Conservation (phyloP, 2,888 invertebrate species). For the Syrphus vitripennis region DNA sequence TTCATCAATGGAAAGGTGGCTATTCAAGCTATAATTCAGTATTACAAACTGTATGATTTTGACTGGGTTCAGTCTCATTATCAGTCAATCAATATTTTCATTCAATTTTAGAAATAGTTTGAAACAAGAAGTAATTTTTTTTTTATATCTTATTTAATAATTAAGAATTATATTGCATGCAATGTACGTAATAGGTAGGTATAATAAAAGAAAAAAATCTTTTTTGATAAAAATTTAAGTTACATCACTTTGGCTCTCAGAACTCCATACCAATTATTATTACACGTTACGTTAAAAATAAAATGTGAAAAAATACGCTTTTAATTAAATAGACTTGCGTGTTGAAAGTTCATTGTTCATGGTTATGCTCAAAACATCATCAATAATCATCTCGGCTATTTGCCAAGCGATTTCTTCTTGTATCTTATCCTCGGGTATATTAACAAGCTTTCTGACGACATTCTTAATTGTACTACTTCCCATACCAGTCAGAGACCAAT, state of each 20-base stretch:
- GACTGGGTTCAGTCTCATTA: too few species aligned
- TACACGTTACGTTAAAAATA: background rate
- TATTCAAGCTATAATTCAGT: too few species aligned
- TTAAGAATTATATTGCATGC: too few species aligned
- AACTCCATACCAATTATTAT: background rate
- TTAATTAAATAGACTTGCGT: constrained; percentile 3
- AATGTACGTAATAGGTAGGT: too few species aligned
- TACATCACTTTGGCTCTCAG: background rate
- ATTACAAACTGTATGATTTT: too few species aligned
- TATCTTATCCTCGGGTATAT: constrained; percentile 91
- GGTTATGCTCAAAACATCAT: constrained; percentile 95
- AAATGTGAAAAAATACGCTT: background rate
- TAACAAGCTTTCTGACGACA: constrained; percentile 90
- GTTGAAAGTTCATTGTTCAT: constrained; percentile 37
- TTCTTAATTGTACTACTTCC: constrained; percentile 80
- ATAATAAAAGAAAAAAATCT: too few species aligned
- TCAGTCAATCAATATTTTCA: too few species aligned
- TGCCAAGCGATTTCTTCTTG: constrained; percentile 99
- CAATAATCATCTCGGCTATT: constrained; percentile 98
- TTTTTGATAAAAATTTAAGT: background rate
- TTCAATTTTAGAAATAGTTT: too few species aligned
- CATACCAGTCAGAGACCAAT: constrained; percentile 76
- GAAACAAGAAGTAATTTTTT: too few species aligned
- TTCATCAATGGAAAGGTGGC: too few species aligned
- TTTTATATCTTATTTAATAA: too few species aligned